Evolutionary conservation across 2,888 invertebrate genomes (phyloP).

Genomic region (Poecilus cupreus): DNA sequence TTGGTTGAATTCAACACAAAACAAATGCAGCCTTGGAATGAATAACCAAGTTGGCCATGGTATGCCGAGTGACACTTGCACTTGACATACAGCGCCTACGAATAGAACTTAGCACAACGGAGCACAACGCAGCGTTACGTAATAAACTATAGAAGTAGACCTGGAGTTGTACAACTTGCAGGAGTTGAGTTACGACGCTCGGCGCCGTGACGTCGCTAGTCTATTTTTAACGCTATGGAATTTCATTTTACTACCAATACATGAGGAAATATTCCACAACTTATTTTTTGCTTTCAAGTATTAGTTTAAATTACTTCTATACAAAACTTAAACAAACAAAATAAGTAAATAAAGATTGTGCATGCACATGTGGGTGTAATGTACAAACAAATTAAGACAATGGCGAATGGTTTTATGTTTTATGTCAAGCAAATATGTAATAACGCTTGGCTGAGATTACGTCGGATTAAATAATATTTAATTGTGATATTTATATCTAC

Average conservation of each 20-base stretch:
- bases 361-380: not conserved
- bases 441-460: not conserved
- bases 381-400: not conserved
- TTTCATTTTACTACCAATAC: not conserved
- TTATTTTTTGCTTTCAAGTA: too few species aligned
- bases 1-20: conserved; percentile 36
- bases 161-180: not conserved
- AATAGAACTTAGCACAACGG: not conserved
- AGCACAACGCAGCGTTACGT: not conserved
- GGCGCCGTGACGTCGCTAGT: conserved; percentile 14
- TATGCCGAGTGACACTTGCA: conserved; percentile 48
- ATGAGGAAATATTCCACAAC: not conserved
- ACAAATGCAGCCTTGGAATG: conserved; percentile 49
- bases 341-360: too few species aligned
- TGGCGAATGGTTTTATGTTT: not conserved
- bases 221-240: conserved; percentile 10
- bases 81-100: conserved; percentile 52
- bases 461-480: not conserved
- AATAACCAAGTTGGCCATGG: conserved; percentile 29
- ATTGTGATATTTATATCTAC: not conserved
- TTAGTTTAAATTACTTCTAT: too few species aligned
- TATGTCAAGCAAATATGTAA: not conserved
- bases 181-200: not conserved
- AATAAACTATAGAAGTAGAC: not conserved
- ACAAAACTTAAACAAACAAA: too few species aligned